A percentile compares a stretch with the other conserved stretches of the same genome.
phyloP scores from a whole-genome alignment of 1,140 invertebrate genomes.

The Ceratoteleas bidentatus region DNA sequence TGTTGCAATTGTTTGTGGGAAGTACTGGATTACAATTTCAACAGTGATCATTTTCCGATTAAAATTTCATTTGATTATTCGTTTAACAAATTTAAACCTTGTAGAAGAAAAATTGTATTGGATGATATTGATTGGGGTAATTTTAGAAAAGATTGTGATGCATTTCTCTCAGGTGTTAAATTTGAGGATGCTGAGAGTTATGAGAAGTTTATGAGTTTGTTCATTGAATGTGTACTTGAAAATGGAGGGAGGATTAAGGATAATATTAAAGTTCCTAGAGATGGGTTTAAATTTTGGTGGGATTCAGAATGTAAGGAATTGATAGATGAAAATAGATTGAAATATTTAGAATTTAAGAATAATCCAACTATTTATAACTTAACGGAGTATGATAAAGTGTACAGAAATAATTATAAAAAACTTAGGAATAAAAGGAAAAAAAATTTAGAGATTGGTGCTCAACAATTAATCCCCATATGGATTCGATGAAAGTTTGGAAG shows the following conservation, averaged over 20 bases:
- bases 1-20: not conserved
- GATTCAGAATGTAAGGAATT: not conserved
- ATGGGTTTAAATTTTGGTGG: no score
- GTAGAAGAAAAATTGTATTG: not conserved
- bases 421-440: not conserved
- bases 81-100: not conserved
- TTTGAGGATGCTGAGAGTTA: not conserved
- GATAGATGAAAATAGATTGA: not conserved
- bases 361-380: not conserved
- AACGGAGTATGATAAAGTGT: not conserved
- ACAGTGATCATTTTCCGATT: not conserved
- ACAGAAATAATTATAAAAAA: not conserved
- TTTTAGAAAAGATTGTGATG: not conserved
- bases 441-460: conserved; percentile 1
- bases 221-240: no score
- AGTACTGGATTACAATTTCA: not conserved
- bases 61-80: not conserved
- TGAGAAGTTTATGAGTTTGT: no score
- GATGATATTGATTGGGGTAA: not conserved
- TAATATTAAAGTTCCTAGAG: not conserved
- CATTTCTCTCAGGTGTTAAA: not conserved
- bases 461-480: not conserved
- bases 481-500: not conserved
- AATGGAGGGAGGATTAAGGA: not conserved
- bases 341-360: not conserved